Evolutionary conservation across 37 sponge, comb jelly and placozoan species (phyloP).

Genomic region (Cliona cf. orientalis): DNA sequence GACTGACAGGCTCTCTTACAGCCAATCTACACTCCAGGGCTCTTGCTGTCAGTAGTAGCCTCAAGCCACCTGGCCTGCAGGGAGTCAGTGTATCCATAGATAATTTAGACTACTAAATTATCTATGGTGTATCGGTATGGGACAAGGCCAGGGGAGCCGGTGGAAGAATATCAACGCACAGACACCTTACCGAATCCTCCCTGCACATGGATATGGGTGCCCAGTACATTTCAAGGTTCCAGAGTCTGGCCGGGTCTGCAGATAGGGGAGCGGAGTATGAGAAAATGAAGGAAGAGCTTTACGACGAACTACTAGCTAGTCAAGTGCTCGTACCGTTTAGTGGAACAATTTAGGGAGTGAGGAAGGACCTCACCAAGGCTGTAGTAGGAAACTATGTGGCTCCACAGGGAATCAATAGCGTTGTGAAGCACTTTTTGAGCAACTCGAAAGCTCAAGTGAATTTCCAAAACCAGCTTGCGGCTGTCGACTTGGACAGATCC

Average conservation of each 20-base stretch:
- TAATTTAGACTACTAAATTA: too few species aligned
- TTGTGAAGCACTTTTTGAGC: slow-evolving; percentile 52
- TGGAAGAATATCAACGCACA: slow-evolving; percentile 60
- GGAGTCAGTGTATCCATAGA: too few species aligned
- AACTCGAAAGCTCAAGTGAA: slow-evolving; percentile 9
- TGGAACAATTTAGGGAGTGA: slow-evolving; percentile 48
- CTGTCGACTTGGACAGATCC: neutral
- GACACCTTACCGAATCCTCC: slow-evolving; percentile 5
- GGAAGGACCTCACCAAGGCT: neutral
- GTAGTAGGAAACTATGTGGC: slow-evolving; percentile 30
- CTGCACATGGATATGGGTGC: slow-evolving; percentile 73
- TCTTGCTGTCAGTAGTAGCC: too few species aligned
- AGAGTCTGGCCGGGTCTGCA: neutral
- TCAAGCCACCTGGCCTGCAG: too few species aligned
- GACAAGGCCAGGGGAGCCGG: slow-evolving; percentile 65
- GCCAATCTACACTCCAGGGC: slow-evolving; percentile 32
- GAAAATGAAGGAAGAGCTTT: slow-evolving; percentile 22
- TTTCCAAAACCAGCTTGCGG: neutral
- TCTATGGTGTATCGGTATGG: slow-evolving; percentile 56
- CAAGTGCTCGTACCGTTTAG: slow-evolving; percentile 23
- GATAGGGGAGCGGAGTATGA: neutral
- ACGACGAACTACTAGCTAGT: slow-evolving; percentile 23
- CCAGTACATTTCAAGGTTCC: slow-evolving; percentile 53
- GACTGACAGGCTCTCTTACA: slow-evolving; percentile 57
- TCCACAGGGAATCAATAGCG: slow-evolving; percentile 45